A percentile compares a stretch with the other conserved stretches of the same genome.
phyloP scores from a whole-genome alignment of 2,797 vertebrate genomes.

The Heterohyrax brucei region DNA sequence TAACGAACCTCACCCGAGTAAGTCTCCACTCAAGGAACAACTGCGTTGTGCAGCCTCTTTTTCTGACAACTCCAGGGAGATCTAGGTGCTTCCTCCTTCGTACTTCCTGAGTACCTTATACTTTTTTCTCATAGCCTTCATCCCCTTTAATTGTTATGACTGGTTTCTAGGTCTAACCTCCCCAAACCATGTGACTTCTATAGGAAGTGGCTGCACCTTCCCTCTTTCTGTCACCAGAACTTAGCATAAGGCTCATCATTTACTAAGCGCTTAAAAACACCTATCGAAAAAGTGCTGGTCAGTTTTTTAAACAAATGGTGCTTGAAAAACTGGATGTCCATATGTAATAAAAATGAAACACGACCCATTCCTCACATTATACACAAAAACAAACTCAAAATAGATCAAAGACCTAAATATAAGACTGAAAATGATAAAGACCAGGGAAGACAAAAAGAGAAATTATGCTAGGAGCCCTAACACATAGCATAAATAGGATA shows the following conservation, averaged over 20 bases:
- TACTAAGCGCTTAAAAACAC: neutral
- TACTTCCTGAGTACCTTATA: rapidly evolving
- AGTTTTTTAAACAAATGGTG: no score
- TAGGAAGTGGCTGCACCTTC: neutral
- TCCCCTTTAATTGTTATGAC: neutral
- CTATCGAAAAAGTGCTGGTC: neutral
- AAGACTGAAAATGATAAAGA: no score
- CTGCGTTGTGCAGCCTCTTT: neutral
- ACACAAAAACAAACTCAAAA: no score
- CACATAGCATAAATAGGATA: no score
- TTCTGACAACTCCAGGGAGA: neutral
- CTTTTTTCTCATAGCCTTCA: rapidly evolving
- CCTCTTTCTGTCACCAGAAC: neutral
- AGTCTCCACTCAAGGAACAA: neutral
- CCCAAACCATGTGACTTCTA: neutral
- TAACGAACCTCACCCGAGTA: neutral
- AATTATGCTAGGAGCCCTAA: no score
- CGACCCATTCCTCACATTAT: no score
- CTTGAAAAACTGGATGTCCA: no score
- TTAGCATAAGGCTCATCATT: neutral
- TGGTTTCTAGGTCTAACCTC: neutral
- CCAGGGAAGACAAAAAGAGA: no score
- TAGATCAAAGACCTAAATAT: no score
- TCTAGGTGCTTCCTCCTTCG: neutral
- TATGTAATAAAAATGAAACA: no score